These are phyloP conservation scores for Deroplatys truncata DNA, from an alignment of 2,888 invertebrate species.

Conservation along the genomic window DNA sequence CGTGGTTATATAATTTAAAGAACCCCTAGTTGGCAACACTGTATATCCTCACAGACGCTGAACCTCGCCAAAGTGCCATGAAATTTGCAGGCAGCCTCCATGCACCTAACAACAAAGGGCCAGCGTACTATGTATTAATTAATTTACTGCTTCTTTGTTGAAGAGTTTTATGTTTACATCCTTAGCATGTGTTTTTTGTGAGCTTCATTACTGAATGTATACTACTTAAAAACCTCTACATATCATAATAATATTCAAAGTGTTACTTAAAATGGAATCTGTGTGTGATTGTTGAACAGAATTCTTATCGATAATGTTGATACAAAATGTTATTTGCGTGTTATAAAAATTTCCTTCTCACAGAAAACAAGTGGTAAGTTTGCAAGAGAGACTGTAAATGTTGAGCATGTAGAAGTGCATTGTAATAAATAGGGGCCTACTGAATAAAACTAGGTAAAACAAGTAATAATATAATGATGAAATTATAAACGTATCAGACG, in stretches of 20 bases:
- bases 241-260: constrained; percentile 18
- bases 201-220: constrained; percentile 4
- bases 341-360: not conserved
- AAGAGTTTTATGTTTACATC: not conserved
- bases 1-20: too few species aligned
- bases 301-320: not conserved
- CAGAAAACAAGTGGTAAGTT: not conserved
- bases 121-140: not conserved
- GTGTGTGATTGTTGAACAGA: constrained; percentile 10
- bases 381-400: not conserved
- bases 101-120: not conserved
- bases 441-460: not conserved
- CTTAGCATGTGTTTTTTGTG: not conserved
- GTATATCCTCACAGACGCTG: too few species aligned
- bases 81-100: too few species aligned
- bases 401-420: not conserved
- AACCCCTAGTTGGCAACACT: too few species aligned
- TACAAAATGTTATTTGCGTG: not conserved
- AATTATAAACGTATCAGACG: not conserved
- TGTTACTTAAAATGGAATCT: constrained; percentile 20
- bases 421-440: constrained; percentile 11
- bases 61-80: too few species aligned
- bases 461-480: not conserved
- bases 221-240: not conserved
- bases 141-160: not conserved